Base-by-base conservation (phyloP, 2,888 invertebrate genomes). In the Oscheius sp. region DNA sequence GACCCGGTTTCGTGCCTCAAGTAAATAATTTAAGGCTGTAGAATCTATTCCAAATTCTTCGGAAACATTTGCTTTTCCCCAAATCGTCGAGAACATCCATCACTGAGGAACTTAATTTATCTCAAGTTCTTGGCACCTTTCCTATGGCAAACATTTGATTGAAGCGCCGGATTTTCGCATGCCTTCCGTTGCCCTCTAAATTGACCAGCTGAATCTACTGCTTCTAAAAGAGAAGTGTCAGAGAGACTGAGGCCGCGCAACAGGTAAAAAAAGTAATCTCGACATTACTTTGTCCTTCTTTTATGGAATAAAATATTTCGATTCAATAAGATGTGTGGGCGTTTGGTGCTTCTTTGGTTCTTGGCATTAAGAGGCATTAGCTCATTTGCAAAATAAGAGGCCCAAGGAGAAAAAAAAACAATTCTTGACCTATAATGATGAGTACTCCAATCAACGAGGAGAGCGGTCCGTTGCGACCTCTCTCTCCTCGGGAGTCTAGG, bases 281-380 rank as follows among this genome's bases (percentile, higher is more conserved):
- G 42, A 20, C 42, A 42, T 42, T 42, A 52, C 52, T 52, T 25
- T 23, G 25, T 23, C 29, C 52, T 42, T 17, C 17, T 17, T 29
- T 25, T 29, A 29, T 52, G 52, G 52, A 52, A 52, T 52, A 52
- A 27, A 52, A 52, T 29, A 52, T 52, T 52, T 23, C 27, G 25
- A 27, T 52, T 52, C 25, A 52, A 52, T 52, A 52, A 25, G 52
- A 27, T n/a, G 52, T 29, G 52, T 29, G 52, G 42, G n/a, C n/a
- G n/a, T n/a, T 15, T 12, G 42, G 15, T 15, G n/a, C 12, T 17
- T 52, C n/a, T 23, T 27, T 29, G 25, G 29, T 27, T 52, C 52
- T 15, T 15, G 27, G 17, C 25, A n/a, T n/a, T 27, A 52, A 52
- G 23, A 48, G 29, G 52, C 42, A 52, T 20, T 27, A 52, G 52